Evolutionary conservation across 2,888 invertebrate genomes (phyloP).

Genomic region (Rambutsinella grinnellia): DNA sequence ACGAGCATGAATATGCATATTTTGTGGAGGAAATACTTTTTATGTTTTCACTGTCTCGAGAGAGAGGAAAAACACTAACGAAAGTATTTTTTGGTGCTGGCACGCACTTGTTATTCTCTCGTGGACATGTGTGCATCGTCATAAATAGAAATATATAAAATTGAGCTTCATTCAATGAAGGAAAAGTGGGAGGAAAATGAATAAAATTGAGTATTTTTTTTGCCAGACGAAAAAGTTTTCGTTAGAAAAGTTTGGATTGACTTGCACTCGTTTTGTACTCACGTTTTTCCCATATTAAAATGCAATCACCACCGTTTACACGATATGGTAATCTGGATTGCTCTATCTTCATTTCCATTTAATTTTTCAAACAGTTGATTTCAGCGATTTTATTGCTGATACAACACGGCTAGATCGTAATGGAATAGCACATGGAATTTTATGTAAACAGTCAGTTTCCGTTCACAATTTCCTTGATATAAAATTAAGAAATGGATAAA

Average conservation of each 20-base stretch:
- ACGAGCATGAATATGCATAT: too few species aligned
- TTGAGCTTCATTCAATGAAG: neutral
- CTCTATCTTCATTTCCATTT: neutral
- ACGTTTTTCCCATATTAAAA: neutral
- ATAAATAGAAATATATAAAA: too few species aligned
- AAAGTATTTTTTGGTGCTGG: too few species aligned
- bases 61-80: too few species aligned
- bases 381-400: neutral
- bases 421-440: neutral
- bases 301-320: neutral
- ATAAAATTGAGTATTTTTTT: conserved; percentile 2
- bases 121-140: too few species aligned
- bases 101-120: neutral
- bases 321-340: neutral
- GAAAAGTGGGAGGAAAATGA: neutral
- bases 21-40: too few species aligned
- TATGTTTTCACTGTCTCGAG: too few species aligned
- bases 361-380: neutral
- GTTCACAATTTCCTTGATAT: conserved; percentile 42
- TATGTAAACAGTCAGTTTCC: conserved; percentile 28
- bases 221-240: too few species aligned
- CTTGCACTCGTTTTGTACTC: neutral
- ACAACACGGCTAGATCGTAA: neutral
- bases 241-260: neutral
- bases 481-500: conserved; percentile 20